Percentiles rank a stretch among this genome's conserved stretches.
These are phyloP conservation scores for Heteractis magnifica DNA, from an alignment of 92 coral and sea anemone genomes.

Conservation along the genomic window DNA sequence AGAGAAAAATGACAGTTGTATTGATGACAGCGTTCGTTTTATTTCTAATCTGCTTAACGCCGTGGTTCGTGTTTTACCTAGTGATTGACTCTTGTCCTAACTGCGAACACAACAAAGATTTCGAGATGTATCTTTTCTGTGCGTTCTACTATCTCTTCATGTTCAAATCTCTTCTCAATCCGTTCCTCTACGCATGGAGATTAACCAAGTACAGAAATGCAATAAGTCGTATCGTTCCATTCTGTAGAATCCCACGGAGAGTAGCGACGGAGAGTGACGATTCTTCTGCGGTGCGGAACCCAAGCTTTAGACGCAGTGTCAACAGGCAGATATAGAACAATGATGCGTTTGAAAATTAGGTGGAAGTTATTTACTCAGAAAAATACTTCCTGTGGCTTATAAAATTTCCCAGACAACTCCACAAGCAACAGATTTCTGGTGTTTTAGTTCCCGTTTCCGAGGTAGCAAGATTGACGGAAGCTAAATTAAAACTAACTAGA, in stretches of 20 bases:
- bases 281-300: constrained; percentile 1
- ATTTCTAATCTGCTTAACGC: constrained; percentile 64
- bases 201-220: constrained; percentile 60
- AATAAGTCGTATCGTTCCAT: constrained; percentile 38
- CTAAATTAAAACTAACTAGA: no score
- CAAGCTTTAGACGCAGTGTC: constrained; percentile 16
- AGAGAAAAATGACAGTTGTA: constrained; percentile 64
- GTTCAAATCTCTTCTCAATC: constrained; percentile 65
- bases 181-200: constrained; percentile 82
- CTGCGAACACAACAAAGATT: constrained; percentile 56
- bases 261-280: constrained; percentile 14
- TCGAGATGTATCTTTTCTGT: constrained; percentile 68
- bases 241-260: constrained; percentile 9
- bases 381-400: neutral
- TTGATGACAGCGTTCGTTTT: constrained; percentile 48
- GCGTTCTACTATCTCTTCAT: constrained; percentile 63
- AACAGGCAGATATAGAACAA: neutral
- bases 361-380: neutral
- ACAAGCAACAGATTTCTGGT: neutral
- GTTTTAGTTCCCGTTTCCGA: neutral
- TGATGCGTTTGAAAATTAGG: neutral
- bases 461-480: no score
- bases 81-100: constrained; percentile 71
- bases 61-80: constrained; percentile 80
- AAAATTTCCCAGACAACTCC: neutral